Conservation (phyloP, 2,888 invertebrate species). For the Drosophila demipolita region DNA sequence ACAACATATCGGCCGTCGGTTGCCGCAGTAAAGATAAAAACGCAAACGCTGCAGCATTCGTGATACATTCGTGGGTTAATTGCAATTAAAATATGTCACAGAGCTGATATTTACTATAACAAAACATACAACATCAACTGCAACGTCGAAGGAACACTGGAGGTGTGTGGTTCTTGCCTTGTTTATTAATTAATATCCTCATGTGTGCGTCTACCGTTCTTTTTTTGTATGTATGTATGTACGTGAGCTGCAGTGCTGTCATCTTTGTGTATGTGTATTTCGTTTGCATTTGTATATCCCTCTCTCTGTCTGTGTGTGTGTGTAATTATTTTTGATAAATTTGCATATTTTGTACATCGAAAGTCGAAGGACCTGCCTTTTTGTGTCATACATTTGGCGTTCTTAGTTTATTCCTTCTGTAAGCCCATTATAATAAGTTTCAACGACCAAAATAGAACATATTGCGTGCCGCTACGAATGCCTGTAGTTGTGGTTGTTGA, state of each 20-base stretch:
- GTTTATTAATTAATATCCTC: constrained; percentile 54
- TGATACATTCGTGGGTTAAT: constrained; percentile 51
- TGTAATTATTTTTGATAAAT: constrained; percentile 50
- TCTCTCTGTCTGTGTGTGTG: constrained; percentile 15
- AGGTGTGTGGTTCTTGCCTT: constrained; percentile 51
- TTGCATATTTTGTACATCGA: constrained; percentile 48
- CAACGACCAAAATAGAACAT: constrained; percentile 72
- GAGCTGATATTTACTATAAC: constrained; percentile 56
- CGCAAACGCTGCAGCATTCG: constrained; percentile 52
- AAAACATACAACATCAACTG: constrained; percentile 35
- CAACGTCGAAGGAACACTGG: constrained; percentile 41
- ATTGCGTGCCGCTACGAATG: constrained; percentile 64
- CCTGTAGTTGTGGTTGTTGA: constrained; percentile 47
- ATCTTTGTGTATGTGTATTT: constrained; percentile 38
- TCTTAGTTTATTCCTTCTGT: constrained; percentile 38
- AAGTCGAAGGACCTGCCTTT: constrained; percentile 43
- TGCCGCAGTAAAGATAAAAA: constrained; percentile 59
- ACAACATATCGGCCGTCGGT: constrained; percentile 28
- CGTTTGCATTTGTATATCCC: constrained; percentile 43
- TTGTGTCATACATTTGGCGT: constrained; percentile 26
- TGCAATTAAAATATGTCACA: constrained; percentile 63
- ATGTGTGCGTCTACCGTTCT: constrained; percentile 52
- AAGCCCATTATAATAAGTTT: constrained; percentile 63
- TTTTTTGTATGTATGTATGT: constrained; percentile 21
- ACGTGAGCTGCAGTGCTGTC: constrained; percentile 56